Evolutionary conservation across 1,140 invertebrate species (phyloP).

Genomic region (Chrysopa pallens): DNA sequence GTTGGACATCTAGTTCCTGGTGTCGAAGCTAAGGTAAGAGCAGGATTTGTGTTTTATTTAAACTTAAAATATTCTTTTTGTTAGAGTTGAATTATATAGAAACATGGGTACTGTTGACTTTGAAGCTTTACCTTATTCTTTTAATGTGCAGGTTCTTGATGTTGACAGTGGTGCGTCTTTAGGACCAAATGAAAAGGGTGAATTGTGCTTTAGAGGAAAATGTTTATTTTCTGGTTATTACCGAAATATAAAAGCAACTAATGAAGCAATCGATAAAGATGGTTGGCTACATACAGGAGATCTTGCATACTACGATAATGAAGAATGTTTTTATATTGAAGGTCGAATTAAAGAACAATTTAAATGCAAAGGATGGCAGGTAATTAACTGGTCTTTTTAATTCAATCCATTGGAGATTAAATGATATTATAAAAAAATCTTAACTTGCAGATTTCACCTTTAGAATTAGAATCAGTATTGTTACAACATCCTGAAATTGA

Average conservation of each 20-base stretch:
- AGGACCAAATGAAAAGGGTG: constrained; percentile 38
- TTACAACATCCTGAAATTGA: constrained; percentile 36
- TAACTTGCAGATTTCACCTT: constrained; percentile 20
- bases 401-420: constrained; percentile 11
- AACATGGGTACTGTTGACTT: too few species aligned
- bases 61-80: background rate
- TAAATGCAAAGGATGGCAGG: constrained; percentile 40
- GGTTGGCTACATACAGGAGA: constrained; percentile 50
- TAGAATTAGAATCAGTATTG: constrained; percentile 42
- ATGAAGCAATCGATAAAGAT: constrained; percentile 36
- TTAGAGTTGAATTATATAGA: constrained; percentile 3
- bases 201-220: constrained; percentile 46
- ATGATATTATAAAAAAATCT: background rate
- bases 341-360: constrained; percentile 59
- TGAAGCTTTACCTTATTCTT: too few species aligned
- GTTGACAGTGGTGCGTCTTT: constrained; percentile 35
- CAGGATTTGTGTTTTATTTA: too few species aligned
- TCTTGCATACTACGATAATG: constrained; percentile 44
- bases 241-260: constrained; percentile 35
- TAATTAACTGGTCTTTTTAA: constrained; percentile 10
- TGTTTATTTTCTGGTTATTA: constrained; percentile 37
- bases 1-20: constrained; percentile 19
- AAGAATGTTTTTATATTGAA: constrained; percentile 42
- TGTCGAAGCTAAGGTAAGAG: constrained; percentile 20
- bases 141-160: constrained; percentile 29